Evolutionary conservation across 2,113 vertebrate species (phyloP), one percentile per base, ranked within the genome.

Genomic region (Alethe diademata): DNA sequence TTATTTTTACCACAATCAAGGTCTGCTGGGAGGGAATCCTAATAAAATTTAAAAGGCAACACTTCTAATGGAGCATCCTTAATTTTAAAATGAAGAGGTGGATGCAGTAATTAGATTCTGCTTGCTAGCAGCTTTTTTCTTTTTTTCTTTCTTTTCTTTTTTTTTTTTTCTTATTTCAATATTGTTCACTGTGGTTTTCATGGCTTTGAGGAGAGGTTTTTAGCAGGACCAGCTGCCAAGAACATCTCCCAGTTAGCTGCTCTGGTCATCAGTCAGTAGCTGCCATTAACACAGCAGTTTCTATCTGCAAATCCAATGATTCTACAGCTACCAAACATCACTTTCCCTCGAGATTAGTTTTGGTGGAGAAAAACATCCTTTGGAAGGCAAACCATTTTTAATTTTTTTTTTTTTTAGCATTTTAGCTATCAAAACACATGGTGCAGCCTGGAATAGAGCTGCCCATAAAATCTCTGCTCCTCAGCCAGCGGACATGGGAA

Each of bases 401-500:
- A 65, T 25, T 50, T 35, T 48, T 45, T 13, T 26, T 28, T 69
- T 23, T 48, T 24, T 11, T 6, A 86, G 72, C 53, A 70, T 90
- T 96, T 94, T 56, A 96, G 97, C 91, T 96, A 95, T 95, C 85
- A 86, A 93, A 96, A 96, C 67, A 89, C 83, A 31, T 4, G 62
- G 56, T 33, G 48, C 70, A 74, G 87, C 66, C 71, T 53, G 33
- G 35, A 83, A 60, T 3, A 48, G 88, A 50, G 36, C 57, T 96
- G 75, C 79, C 92, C 89, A 85, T 72, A 87, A 97, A 95, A 56
- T 36, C 83, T 93, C 81, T 26, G 82, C 91, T 96, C 94, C 92
- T 95, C 93, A 65, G 65, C 88, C 95, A 96, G 96, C 95, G 80
- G 97, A 98, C 97, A 97, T 91, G 96, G 97, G 97, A 98, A 98